Base-by-base conservation (phyloP, 2,888 invertebrate genomes). In the Cosmia trapezina region DNA sequence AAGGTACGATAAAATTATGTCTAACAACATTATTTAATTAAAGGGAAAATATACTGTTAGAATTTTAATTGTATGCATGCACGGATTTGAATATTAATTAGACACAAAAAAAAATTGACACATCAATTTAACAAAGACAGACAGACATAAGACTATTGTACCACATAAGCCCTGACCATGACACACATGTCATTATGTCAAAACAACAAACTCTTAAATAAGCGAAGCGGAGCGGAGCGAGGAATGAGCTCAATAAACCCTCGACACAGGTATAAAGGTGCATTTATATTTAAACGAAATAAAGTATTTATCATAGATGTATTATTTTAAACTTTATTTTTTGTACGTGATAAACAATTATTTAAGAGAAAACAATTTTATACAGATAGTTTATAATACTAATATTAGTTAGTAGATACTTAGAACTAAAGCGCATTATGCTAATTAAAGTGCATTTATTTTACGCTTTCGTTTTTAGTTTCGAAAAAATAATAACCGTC, bases 251-350 rank as follows among this genome's bases (percentile, higher is more conserved):
- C 14, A 17, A 9, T 54, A 54, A 33, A 33, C 8, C 14, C 28
- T 28, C 28, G 62, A 53, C 28, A 69, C 66, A 74, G 67, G 56
- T 60, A 51, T 43, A 67, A 65, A 73, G 81, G 73, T 85, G 85
- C 87, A 86, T 85, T 78, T 80, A 85, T 65, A 70, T 77, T 72
- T 71, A 74, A 72, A 65, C 11, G 0, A 61, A 73, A 64, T 62
- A 47, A 73, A 78, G 61, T 78, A 84, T 73, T 70, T 80, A 83
- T 80, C 60, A 12, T 71, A 73, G 59, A 54, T 59, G 28, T 72
- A 59, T 22, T 64, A 61, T 47, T 56, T 47, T 61, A 56, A 65
- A 80, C 63, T 54, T 51, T 28, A 57, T 19, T 62, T 73, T 65
- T 53, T 51, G 22, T 79, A 56, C 79, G 75, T 75, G 75, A 76